These are phyloP conservation scores for Spheniscus mendiculus DNA, from an alignment of 2,113 vertebrate species.

Conservation along the genomic window DNA sequence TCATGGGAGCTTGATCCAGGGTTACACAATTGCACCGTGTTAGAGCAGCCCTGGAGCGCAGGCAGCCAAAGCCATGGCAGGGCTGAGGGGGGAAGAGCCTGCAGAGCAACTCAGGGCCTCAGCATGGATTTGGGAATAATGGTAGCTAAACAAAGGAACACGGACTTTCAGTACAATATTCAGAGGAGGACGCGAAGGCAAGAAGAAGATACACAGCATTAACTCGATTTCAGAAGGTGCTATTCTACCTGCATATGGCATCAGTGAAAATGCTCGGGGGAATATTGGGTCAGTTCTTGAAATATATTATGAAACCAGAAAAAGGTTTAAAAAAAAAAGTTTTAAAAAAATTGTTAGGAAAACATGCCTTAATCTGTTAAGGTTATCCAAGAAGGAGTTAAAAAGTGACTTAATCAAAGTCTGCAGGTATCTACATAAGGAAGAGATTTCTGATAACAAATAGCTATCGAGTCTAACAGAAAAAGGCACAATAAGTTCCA, in stretches of 20 bases:
- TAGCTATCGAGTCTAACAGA: conserved; percentile 40
- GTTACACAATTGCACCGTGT: background rate
- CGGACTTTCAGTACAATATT: background rate
- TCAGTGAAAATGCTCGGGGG: background rate
- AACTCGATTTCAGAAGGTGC: background rate
- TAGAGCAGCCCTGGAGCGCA: background rate
- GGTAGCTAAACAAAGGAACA: background rate
- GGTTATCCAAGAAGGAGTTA: conserved; percentile 50
- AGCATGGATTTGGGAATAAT: background rate
- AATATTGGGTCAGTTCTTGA: background rate
- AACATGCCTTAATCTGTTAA: background rate
- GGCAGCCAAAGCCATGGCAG: background rate
- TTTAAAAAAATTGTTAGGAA: background rate
- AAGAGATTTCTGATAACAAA: conserved; percentile 63
- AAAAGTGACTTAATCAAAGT: conserved; percentile 45
- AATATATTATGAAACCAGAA: background rate
- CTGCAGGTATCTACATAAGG: conserved; percentile 53
- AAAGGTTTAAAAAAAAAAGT: background rate
- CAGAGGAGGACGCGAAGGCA: background rate
- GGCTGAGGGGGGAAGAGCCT: background rate
- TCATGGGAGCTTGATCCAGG: background rate
- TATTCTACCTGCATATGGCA: background rate
- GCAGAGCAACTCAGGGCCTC: background rate
- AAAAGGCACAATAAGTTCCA: conserved; percentile 47
- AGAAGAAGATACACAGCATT: background rate